A percentile compares a stretch with the other conserved stretches of the same genome.
These are phyloP conservation scores for Penaeus indicus DNA, from an alignment of 1,140 invertebrate species.

Conservation along the genomic window DNA sequence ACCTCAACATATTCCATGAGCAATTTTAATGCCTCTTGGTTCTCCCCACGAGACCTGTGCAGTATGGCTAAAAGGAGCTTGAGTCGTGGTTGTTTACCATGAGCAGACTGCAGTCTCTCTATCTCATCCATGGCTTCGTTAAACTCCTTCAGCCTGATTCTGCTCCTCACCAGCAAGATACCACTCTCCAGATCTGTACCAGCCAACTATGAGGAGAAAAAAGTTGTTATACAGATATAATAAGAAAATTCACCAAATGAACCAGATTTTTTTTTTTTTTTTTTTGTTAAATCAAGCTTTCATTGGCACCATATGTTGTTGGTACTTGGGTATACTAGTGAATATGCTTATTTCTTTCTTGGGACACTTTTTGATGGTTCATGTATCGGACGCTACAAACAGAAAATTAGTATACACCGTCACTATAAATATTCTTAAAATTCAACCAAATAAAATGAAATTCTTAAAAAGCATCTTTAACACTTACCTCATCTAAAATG, in stretches of 20 bases:
- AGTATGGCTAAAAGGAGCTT: constrained; percentile 36
- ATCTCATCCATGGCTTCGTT: constrained; percentile 29
- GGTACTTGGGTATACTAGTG: no score
- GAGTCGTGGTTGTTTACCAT: constrained; percentile 7
- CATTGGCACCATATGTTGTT: no score
- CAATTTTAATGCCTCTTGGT: constrained; percentile 36
- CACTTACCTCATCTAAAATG: constrained; percentile 49
- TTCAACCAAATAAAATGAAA: not conserved
- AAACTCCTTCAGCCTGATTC: constrained; percentile 48
- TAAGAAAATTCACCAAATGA: not conserved
- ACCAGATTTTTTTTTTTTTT: no score
- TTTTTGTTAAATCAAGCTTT: not conserved
- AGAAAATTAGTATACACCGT: not conserved
- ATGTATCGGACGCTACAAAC: no score
- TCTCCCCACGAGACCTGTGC: constrained; percentile 26
- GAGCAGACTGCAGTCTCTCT: constrained; percentile 13
- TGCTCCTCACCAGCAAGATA: constrained; percentile 39
- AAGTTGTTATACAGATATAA: not conserved
- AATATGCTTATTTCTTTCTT: no score
- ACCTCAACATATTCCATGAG: constrained; percentile 44
- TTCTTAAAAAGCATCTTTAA: no score
- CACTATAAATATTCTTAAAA: not conserved
- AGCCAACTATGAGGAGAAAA: constrained; percentile 16
- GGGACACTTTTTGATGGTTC: no score
- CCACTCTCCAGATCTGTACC: constrained; percentile 44